These are phyloP conservation scores for Melieria crassipennis DNA, from an alignment of 2,888 invertebrate genomes.

Conservation along the genomic window DNA sequence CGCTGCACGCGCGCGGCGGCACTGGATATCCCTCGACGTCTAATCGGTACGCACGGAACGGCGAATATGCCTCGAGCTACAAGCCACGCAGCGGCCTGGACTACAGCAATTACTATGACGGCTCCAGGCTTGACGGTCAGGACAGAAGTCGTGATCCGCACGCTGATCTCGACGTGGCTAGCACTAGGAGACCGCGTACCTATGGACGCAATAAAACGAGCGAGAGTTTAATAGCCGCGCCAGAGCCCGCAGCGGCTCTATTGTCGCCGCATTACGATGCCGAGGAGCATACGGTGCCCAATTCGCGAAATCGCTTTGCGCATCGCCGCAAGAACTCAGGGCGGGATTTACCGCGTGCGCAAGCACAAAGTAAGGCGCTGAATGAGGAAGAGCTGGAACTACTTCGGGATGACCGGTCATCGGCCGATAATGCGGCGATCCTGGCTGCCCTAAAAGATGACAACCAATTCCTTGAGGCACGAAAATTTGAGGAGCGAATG, in stretches of 20 bases:
- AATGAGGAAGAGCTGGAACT: constrained; percentile 62
- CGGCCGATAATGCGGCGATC: constrained; percentile 70
- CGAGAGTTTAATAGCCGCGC: constrained; percentile 44
- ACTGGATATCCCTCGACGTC: constrained; percentile 48
- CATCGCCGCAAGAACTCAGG: constrained; percentile 45
- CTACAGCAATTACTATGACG: constrained; percentile 51
- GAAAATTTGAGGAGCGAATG: constrained; percentile 74
- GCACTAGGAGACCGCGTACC: constrained; percentile 43
- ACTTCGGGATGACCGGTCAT: constrained; percentile 66
- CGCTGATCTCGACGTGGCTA: constrained; percentile 47
- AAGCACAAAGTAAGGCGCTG: constrained; percentile 52
- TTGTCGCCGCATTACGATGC: constrained; percentile 40
- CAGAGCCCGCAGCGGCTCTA: constrained; percentile 42
- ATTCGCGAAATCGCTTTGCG: constrained; percentile 56
- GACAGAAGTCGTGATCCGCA: constrained; percentile 52
- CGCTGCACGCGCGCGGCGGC: constrained; percentile 54
- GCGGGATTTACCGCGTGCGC: constrained; percentile 48
- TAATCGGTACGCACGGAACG: constrained; percentile 47
- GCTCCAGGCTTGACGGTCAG: constrained; percentile 48
- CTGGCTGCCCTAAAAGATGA: constrained; percentile 63
- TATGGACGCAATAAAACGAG: constrained; percentile 57
- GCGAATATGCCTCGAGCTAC: constrained; percentile 51
- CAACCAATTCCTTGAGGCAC: constrained; percentile 66
- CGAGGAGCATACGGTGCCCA: constrained; percentile 43
- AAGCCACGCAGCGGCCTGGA: constrained; percentile 48